Conservation (phyloP, 2,888 invertebrate genomes). For the Autographa gamma region DNA sequence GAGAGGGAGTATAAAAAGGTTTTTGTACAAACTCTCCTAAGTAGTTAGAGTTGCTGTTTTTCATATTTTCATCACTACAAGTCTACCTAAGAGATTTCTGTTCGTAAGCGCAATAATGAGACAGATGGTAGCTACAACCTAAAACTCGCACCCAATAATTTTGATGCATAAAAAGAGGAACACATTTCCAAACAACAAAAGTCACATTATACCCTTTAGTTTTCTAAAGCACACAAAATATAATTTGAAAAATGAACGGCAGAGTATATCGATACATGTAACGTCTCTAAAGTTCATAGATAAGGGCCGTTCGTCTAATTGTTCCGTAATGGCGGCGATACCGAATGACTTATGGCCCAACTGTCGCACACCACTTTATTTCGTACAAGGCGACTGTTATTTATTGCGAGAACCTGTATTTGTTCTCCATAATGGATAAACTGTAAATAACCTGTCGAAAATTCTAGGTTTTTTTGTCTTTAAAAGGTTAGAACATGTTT, state of each 20-base stretch:
- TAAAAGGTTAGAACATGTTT: not conserved
- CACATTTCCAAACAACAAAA: too few species aligned
- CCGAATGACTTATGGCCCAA: constrained; percentile 65
- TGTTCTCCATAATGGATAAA: constrained; percentile 28
- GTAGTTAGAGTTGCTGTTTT: too few species aligned
- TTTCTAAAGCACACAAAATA: not conserved
- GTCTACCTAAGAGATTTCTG: too few species aligned
- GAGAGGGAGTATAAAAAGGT: too few species aligned
- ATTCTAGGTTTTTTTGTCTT: constrained; percentile 16
- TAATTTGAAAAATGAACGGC: not conserved
- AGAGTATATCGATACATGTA: constrained; percentile 23
- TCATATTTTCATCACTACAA: too few species aligned
- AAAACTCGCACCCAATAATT: too few species aligned
- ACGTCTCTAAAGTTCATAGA: constrained; percentile 56
- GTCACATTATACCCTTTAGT: too few species aligned
- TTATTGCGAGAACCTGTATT: constrained; percentile 49
- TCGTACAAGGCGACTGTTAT: constrained; percentile 49
- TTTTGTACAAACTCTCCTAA: too few species aligned
- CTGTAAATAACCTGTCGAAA: constrained; percentile 21
- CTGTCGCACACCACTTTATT: constrained; percentile 58
- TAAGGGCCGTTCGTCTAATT: constrained; percentile 80
- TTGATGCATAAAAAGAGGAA: too few species aligned
- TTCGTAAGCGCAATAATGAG: too few species aligned
- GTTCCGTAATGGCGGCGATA: constrained; percentile 79
- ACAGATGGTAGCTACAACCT: too few species aligned